Evolutionary conservation across 2,797 vertebrate genomes (phyloP).

Genomic region (Lutjanus argentimaculatus): DNA sequence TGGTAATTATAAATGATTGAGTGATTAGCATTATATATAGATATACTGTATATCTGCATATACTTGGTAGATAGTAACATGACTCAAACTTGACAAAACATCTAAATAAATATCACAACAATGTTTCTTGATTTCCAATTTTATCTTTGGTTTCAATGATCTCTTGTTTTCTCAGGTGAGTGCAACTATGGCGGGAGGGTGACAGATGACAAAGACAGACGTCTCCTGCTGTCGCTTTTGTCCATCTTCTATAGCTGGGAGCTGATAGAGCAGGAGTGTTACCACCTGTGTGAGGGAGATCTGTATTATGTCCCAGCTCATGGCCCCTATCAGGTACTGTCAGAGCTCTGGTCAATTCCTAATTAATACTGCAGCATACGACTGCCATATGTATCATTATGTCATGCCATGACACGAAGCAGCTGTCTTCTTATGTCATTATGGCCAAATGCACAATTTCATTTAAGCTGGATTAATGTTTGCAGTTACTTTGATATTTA

Average conservation of each 20-base stretch:
- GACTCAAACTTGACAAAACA: background rate
- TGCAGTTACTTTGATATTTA: slow-evolving; percentile 16
- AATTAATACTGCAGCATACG: background rate
- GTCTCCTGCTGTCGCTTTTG: slow-evolving; percentile 93
- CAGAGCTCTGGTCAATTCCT: slow-evolving; percentile 41
- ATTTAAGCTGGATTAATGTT: slow-evolving; percentile 15
- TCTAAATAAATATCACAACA: background rate
- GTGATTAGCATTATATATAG: background rate
- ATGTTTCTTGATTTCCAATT: background rate
- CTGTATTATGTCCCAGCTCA: slow-evolving; percentile 90
- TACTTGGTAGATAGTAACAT: background rate
- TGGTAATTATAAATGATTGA: background rate
- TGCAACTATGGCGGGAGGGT: slow-evolving; percentile 97
- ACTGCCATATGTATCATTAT: slow-evolving; percentile 7
- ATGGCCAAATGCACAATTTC: background rate
- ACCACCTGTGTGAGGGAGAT: slow-evolving; percentile 86
- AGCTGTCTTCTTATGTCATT: background rate
- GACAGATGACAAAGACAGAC: slow-evolving; percentile 96
- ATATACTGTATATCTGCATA: background rate
- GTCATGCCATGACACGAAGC: background rate
- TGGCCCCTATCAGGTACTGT: slow-evolving; percentile 89
- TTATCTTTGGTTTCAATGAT: background rate
- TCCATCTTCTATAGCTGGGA: slow-evolving; percentile 91
- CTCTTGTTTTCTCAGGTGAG: slow-evolving; percentile 86
- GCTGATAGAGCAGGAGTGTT: slow-evolving; percentile 87